phyloP scores from a whole-genome alignment of 2,797 vertebrate genomes.

The Bufotes viridis region DNA sequence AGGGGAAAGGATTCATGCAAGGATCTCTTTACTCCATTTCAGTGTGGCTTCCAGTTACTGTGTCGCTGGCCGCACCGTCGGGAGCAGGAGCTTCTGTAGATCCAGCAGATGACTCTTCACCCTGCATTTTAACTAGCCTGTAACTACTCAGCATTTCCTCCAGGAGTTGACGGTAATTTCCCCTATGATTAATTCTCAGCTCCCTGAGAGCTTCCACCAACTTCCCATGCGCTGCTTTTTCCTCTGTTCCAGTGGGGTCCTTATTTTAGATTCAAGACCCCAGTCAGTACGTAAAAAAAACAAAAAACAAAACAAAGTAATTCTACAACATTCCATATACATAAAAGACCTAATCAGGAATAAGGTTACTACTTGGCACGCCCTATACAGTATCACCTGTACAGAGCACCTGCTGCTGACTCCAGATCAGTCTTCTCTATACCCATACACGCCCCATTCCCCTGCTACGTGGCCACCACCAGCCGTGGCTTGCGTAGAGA shows the following conservation, averaged over 20 bases:
- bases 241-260: conserved; percentile 86
- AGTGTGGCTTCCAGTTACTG: conserved; percentile 68
- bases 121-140: conserved; percentile 82
- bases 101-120: conserved; percentile 72
- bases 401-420: no score
- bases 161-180: conserved; percentile 94
- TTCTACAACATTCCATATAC: conserved; percentile 5
- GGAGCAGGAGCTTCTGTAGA: conserved; percentile 79
- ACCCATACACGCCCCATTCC: no score
- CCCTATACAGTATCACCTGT: no score
- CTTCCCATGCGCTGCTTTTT: conserved; percentile 85
- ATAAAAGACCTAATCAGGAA: neutral
- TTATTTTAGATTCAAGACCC: conserved; percentile 91
- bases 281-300: conserved; percentile 84
- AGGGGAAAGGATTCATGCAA: conserved; percentile 4
- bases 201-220: conserved; percentile 96
- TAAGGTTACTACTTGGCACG: no score
- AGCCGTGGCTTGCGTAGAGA: no score
- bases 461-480: no score
- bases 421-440: no score
- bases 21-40: conserved; percentile 65
- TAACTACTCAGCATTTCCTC: conserved; percentile 92
- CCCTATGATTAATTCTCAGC: conserved; percentile 97
- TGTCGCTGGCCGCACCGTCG: conserved; percentile 67
- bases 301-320: conserved; percentile 12